Base-by-base conservation (phyloP, 2,113 vertebrate species). In the Strix uralensis region DNA sequence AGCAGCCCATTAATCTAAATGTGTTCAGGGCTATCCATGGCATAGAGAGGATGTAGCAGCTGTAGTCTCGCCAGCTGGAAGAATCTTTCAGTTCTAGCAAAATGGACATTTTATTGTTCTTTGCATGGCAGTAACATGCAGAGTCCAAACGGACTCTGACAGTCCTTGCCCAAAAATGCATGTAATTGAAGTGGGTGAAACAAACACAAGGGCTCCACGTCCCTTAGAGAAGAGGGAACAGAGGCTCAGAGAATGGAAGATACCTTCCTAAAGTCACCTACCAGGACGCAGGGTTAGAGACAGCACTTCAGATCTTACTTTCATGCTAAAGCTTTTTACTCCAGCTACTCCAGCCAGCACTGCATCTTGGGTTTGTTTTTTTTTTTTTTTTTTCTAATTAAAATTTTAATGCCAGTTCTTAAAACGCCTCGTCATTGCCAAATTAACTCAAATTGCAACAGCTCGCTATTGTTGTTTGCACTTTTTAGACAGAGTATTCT, bases 331-430 rank as follows among this genome's bases (percentile, higher is more conserved):
- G 17, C 23, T 54, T 57, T 90, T 86, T 77, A 36, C 18, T 6
- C 4, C 30, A 58, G 13, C 14, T 77, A 36, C 18, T 6, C 4
- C 30, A 58, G 13, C 13, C 38, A 20, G 5, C 4, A 11, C 21
- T 82, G 17, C 25, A 26, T 61, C 51, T 86, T 63, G 26, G 26
- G 7, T 82, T 52, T 36, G 7, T 11, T 47, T 22, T 8, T 29
- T 2, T 3, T 2, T 17, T 5, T 8, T 17, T 5, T 32, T 70
- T 25, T 10, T 2, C 10, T 20, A 7, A 5, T 49, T 77, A 46
- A 71, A 55, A 71, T 74, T 80, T 78, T 74, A 89, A 26, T 86
- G 7, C 10, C 8, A 34, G 11, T 82, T 95, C 65, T 88, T 77
- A 51, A 83, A 94, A 92, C 30, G 8, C 34, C 15, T 85, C 77